Evolutionary conservation across 1,140 invertebrate genomes (phyloP).

Genomic region (Drosophila pectinifera): DNA sequence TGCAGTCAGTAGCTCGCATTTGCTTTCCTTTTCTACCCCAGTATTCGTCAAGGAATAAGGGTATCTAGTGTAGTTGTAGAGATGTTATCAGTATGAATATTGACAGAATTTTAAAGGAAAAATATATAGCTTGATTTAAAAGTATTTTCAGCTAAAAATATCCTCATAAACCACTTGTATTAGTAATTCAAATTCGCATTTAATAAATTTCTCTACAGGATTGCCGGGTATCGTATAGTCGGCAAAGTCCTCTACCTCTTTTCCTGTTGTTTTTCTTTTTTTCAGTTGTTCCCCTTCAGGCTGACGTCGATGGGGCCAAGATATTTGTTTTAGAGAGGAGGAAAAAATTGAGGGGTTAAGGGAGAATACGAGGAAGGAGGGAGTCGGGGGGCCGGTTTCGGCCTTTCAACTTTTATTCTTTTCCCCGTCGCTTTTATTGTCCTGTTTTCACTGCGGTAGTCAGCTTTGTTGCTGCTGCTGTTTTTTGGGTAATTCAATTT

Average conservation of each 20-base stretch:
- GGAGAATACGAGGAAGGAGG: background rate
- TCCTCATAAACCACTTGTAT: background rate
- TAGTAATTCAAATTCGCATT: background rate
- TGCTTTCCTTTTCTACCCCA: constrained; percentile 19
- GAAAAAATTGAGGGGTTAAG: background rate
- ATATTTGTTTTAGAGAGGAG: constrained; percentile 53
- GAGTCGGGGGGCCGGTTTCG: constrained; percentile 27
- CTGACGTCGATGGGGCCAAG: constrained; percentile 35
- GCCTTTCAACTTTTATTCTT: constrained; percentile 72
- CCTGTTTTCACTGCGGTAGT: constrained; percentile 78
- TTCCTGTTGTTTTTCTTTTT: constrained; percentile 7
- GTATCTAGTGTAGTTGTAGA: background rate
- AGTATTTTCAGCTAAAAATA: too few species aligned
- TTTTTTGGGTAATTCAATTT: constrained; percentile 80
- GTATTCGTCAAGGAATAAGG: background rate
- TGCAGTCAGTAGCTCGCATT: constrained; percentile 52
- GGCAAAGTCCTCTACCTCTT: background rate
- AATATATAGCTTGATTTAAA: background rate
- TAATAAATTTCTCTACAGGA: constrained; percentile 1
- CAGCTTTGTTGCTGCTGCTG: constrained; percentile 36
- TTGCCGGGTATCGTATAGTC: constrained; percentile 17
- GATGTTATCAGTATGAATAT: too few species aligned
- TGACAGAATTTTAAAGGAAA: too few species aligned
- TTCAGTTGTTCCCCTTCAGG: constrained; percentile 10
- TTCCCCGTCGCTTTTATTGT: constrained; percentile 67